Conservation (phyloP, 2,888 invertebrate species). For the Drosophila atripex region DNA sequence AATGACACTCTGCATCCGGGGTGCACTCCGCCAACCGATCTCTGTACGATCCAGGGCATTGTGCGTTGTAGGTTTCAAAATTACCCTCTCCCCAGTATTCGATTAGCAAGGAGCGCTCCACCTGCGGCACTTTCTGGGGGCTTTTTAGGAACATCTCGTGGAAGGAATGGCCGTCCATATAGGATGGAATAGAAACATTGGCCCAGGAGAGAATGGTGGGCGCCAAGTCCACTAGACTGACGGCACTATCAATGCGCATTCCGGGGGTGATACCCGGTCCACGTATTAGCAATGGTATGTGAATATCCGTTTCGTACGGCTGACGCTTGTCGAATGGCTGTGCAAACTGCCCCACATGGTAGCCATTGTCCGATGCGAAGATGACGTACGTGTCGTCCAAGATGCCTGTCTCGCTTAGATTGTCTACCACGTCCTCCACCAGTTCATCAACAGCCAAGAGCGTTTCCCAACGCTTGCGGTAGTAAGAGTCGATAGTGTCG, state of each 20-base stretch:
- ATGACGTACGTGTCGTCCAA: slow-evolving; percentile 91
- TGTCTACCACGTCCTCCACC: slow-evolving; percentile 87
- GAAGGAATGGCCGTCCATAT: slow-evolving; percentile 88
- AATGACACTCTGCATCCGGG: slow-evolving; percentile 89
- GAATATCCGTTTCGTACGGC: slow-evolving; percentile 95
- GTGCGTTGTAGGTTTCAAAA: slow-evolving; percentile 84
- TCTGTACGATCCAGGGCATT: slow-evolving; percentile 87
- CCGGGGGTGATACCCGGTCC: slow-evolving; percentile 87
- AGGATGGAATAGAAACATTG: slow-evolving; percentile 84
- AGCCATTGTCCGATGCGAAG: slow-evolving; percentile 95
- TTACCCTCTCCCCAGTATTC: slow-evolving; percentile 93
- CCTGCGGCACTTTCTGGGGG: neutral
- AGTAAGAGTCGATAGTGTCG: slow-evolving; percentile 88
- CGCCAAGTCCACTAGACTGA: slow-evolving; percentile 92
- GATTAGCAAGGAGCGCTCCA: slow-evolving; percentile 85
- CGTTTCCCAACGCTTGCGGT: slow-evolving; percentile 90
- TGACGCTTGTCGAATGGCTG: slow-evolving; percentile 95
- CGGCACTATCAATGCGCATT: slow-evolving; percentile 85
- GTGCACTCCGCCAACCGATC: slow-evolving; percentile 87
- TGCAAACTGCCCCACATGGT: slow-evolving; percentile 95
- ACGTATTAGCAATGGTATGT: slow-evolving; percentile 91
- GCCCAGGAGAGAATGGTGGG: slow-evolving; percentile 92
- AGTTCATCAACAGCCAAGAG: slow-evolving; percentile 94
- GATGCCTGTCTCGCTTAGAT: slow-evolving; percentile 85
- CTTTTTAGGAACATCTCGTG: slow-evolving; percentile 71